These are phyloP conservation scores for Onychostoma macrolepis DNA, from an alignment of 2,113 vertebrate genomes.

Conservation along the genomic window DNA sequence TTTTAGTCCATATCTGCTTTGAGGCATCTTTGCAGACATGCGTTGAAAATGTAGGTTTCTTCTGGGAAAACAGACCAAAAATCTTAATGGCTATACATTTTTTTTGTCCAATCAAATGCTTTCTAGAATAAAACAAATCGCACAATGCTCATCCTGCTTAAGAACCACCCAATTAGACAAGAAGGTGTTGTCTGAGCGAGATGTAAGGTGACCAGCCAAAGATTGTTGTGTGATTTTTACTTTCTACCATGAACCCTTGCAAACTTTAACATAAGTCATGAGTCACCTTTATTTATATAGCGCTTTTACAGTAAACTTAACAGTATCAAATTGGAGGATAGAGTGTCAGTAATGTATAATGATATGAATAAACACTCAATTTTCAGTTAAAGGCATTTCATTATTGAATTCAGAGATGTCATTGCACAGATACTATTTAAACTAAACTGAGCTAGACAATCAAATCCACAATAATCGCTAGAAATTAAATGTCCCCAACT, in stretches of 20 bases:
- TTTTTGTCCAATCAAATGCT: neutral
- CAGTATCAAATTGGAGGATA: no score
- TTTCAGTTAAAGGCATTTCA: no score
- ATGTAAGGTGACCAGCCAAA: neutral
- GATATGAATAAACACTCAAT: no score
- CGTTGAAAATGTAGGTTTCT: neutral
- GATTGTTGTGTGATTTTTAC: neutral
- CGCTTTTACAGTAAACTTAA: no score
- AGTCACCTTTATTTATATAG: no score
- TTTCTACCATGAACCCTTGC: neutral
- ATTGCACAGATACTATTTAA: no score
- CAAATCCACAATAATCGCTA: no score
- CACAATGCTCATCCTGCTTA: neutral
- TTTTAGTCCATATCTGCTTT: neutral
- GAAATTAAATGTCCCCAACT: no score
- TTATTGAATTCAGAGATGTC: no score
- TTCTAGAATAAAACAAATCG: neutral
- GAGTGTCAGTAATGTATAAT: no score
- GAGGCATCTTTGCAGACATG: neutral
- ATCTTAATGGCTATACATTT: no score
- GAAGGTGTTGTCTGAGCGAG: neutral
- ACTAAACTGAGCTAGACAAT: no score
- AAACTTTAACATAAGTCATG: neutral
- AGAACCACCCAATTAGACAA: neutral
- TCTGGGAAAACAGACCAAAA: neutral